phyloP scores from a whole-genome alignment of 2,797 vertebrate genomes.

The Etheostoma perlongum region DNA sequence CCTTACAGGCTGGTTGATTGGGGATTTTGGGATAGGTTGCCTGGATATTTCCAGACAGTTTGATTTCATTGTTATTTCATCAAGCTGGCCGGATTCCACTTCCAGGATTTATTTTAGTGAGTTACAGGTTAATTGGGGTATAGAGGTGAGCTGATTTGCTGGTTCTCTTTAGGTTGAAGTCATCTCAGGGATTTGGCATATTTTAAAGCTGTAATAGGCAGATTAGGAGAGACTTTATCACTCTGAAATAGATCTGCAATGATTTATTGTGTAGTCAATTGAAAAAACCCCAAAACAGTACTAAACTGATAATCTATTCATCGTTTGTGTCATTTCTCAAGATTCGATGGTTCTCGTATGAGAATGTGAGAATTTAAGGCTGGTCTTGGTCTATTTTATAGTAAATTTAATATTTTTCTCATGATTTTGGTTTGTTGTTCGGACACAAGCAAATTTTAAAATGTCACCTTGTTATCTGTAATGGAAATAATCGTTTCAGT shows the following conservation, averaged over 20 bases:
- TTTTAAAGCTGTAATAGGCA: not conserved
- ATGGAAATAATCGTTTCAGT: not conserved
- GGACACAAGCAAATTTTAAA: no score
- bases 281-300: not conserved
- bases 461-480: not conserved
- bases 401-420: no score
- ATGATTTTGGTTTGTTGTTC: no score
- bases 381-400: no score
- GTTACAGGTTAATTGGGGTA: not conserved
- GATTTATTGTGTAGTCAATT: not conserved
- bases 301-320: no score
- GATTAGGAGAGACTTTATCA: not conserved
- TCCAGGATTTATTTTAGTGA: not conserved
- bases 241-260: not conserved
- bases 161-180: not conserved
- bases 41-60: not conserved
- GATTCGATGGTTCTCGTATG: not conserved
- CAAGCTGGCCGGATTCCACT: not conserved
- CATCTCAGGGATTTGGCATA: not conserved
- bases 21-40: not conserved
- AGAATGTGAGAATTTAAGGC: no score
- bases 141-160: not conserved
- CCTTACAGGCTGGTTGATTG: not conserved
- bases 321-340: no score
- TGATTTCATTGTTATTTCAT: conserved; percentile 1